phyloP scores from a whole-genome alignment of 2,113 vertebrate species.

The Rhinopomastus cyanomelas region DNA sequence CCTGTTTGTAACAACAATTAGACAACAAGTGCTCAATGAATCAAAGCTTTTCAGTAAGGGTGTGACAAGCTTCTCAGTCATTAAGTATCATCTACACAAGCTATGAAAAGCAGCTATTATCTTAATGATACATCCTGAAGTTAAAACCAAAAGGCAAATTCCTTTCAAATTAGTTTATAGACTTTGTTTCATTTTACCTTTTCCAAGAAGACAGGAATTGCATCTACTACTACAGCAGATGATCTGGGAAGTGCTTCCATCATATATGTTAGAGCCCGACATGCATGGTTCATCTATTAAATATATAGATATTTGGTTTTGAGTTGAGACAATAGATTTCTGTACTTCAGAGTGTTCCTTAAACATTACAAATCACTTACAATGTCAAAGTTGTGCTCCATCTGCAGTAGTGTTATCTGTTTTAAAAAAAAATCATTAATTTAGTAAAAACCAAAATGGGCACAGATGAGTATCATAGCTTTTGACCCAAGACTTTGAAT shows the following conservation, averaged over 20 bases:
- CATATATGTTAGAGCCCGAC: slow-evolving; percentile 98
- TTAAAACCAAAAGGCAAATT: neutral
- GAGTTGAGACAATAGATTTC: neutral
- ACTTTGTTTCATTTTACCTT: slow-evolving; percentile 79
- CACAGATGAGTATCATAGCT: neutral
- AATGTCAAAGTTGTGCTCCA: slow-evolving; percentile 99
- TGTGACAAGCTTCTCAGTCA: neutral
- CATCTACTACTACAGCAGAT: slow-evolving; percentile 97
- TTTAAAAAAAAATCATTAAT: neutral
- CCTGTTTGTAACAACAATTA: neutral
- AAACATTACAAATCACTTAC: slow-evolving; percentile 79
- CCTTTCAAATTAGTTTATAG: neutral
- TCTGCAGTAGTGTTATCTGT: slow-evolving; percentile 97
- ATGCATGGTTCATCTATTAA: slow-evolving; percentile 97
- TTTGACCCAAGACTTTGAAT: neutral
- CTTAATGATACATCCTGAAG: neutral
- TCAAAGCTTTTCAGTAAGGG: neutral
- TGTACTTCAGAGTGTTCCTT: neutral
- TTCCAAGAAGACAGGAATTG: slow-evolving; percentile 98
- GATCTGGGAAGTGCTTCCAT: slow-evolving; percentile 99
- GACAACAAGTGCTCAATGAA: neutral
- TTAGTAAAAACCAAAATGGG: neutral
- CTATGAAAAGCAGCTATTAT: neutral
- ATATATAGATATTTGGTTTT: neutral
- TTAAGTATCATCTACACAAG: neutral